phyloP scores from a whole-genome alignment of 2,888 invertebrate genomes.

The Hanleya hanleyi region DNA sequence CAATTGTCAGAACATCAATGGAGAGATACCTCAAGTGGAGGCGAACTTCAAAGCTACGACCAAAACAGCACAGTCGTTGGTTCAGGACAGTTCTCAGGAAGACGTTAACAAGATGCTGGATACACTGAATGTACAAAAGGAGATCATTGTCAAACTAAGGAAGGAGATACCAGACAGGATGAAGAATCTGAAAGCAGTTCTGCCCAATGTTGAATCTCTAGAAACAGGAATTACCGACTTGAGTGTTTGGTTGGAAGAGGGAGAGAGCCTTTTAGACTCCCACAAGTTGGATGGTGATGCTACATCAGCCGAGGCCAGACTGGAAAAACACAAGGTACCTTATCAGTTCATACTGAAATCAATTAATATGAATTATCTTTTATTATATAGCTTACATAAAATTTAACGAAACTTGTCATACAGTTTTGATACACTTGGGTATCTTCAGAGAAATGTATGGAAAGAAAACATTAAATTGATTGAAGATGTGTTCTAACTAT shows the following conservation, averaged over 20 bases:
- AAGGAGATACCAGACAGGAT: slow-evolving; percentile 87
- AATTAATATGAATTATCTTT: too few species aligned
- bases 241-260: slow-evolving; percentile 88
- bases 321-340: slow-evolving; percentile 87
- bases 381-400: too few species aligned
- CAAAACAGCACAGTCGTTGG: slow-evolving; percentile 91
- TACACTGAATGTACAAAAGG: slow-evolving; percentile 76
- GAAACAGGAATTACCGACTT: slow-evolving; percentile 92
- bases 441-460: neutral
- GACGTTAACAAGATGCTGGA: slow-evolving; percentile 94
- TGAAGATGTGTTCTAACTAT: too few species aligned
- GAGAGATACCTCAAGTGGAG: slow-evolving; percentile 89
- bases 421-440: neutral
- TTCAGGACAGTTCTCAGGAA: slow-evolving; percentile 90
- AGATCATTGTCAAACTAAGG: slow-evolving; percentile 62
- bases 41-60: slow-evolving; percentile 92
- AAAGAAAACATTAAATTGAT: too few species aligned
- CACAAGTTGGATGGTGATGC: slow-evolving; percentile 80
- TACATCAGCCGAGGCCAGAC: slow-evolving; percentile 83
- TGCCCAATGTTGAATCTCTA: slow-evolving; percentile 87
- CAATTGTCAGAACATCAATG: slow-evolving; percentile 80
- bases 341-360: too few species aligned
- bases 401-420: too few species aligned
- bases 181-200: slow-evolving; percentile 74
- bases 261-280: slow-evolving; percentile 82